Evolutionary conservation across 1,140 invertebrate genomes (phyloP), one percentile per base, ranked within the genome.

Genomic region (Papilio polytes): DNA sequence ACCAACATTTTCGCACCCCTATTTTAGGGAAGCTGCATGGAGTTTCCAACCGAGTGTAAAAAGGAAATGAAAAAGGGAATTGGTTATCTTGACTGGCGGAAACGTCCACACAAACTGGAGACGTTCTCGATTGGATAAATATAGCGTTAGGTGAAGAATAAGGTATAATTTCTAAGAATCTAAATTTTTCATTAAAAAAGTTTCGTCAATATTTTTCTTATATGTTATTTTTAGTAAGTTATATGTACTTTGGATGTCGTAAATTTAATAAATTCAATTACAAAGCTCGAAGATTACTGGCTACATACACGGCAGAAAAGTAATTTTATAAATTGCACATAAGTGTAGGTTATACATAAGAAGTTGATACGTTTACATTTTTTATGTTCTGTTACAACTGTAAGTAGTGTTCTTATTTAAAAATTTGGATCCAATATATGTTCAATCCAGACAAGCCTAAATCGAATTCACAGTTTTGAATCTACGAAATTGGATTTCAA

Each of bases 31-130:
- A 70, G 63, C 63, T 70, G 63, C 12, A 70, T 36, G 26, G 63
- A 18, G 63, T 70, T 70, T 70, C 8, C 26, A 70, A 70, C 22
- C 26, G 63, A 70, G 26, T 70, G 26, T 70, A 31, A 70, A 70
- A 70, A 70, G 63, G 63, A 70, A 70, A 70, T 70, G 26, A 70
- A 70, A 70, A 70, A 15, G 63, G 63, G 63, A 36, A 70, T 70
- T 70, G 63, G 63, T 70, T 70, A 31, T 31, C 63, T 70, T 70
- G 26, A 70, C 26, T 70, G 26, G 13, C 9, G 63, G 63, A 70
- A 70, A 70, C 26, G 26, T 31, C 63, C 63, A 70, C 63, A 15
- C 63, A 70, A 70, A 70, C 63, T 70, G 63, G 26, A 15, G 13
- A 70, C 13, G 31, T 31, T 70, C 36, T 70, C 63, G 63, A 70